Evolutionary conservation across 2,888 invertebrate genomes (phyloP).

Genomic region (Nezara viridula): DNA sequence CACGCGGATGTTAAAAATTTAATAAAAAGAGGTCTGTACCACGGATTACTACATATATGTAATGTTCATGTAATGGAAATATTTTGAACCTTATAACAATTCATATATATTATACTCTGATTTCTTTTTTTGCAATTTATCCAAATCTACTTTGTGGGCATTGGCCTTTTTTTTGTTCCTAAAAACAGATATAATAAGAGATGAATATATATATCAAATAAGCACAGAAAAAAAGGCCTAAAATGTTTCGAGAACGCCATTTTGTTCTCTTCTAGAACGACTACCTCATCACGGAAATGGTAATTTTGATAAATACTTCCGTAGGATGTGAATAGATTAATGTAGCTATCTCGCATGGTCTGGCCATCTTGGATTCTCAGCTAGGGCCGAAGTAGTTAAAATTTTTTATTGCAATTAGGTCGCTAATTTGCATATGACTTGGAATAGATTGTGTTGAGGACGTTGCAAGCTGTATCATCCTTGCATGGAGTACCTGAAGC

Average conservation of each 20-base stretch:
- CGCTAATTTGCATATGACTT: not conserved
- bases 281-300: not conserved
- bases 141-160: too few relatives aligned
- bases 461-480: not conserved
- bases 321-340: constrained; percentile 36
- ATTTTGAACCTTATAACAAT: too few relatives aligned
- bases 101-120: too few relatives aligned
- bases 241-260: constrained; percentile 25
- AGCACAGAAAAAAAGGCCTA: too few relatives aligned
- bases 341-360: not conserved
- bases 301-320: constrained; percentile 56
- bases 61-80: too few relatives aligned
- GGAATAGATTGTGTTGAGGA: not conserved
- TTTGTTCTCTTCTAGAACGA: not conserved
- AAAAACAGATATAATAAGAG: too few relatives aligned
- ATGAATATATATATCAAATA: too few relatives aligned
- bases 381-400: not conserved
- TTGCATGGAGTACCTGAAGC: not conserved
- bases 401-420: not conserved
- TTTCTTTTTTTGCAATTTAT: too few relatives aligned
- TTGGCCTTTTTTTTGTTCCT: too few relatives aligned
- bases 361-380: not conserved
- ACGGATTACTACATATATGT: too few relatives aligned
- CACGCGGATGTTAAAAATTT: too few relatives aligned
- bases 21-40: too few relatives aligned